Evolutionary conservation across 2,888 invertebrate genomes (phyloP), one percentile per base, ranked within the genome.

Genomic region (Deladenus siricidicola): DNA sequence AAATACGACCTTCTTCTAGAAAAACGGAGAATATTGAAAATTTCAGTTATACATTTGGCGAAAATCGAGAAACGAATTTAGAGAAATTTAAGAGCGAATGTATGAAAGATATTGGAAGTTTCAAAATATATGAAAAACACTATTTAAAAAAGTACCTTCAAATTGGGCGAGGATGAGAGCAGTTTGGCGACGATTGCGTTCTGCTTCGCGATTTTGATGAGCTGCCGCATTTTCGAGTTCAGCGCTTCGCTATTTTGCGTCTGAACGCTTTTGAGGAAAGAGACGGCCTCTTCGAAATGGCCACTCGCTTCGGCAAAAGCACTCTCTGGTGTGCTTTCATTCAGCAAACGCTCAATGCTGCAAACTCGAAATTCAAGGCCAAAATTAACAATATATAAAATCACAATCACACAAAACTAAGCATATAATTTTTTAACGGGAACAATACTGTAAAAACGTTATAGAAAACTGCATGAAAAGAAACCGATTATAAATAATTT

Each of bases 111-210:
- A n/a, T n/a, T n/a, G n/a, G n/a, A n/a, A n/a, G n/a, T n/a, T n/a
- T n/a, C n/a, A n/a, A n/a, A n/a, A n/a, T n/a, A n/a, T n/a, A n/a
- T n/a, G n/a, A n/a, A n/a, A n/a, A n/a, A n/a, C n/a, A n/a, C n/a
- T n/a, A n/a, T n/a, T n/a, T n/a, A n/a, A n/a, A 43, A 53, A 53
- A 29, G 17, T 30, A 56, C 30, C 14, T 54, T 56, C n/a, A 58
- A 58, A 23, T 42, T 21, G 3, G 21, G 23, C 17, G 49, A 26
- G 26, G 39, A 30, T 24, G 50, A 39, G 19, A 58, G 23, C 23
- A 58, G 29, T 51, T 51, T 50, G 10, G 58, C 34, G 10, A 58
- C 58, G 24, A 58, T 42, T 29, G 34, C 49, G 39, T 58, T 58
- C 28, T 58, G 58, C 10, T 58, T 58, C 24, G 58, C 50, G 17